Base-by-base conservation (phyloP, 2,113 vertebrate species). In the Leptocoma aspasia region DNA sequence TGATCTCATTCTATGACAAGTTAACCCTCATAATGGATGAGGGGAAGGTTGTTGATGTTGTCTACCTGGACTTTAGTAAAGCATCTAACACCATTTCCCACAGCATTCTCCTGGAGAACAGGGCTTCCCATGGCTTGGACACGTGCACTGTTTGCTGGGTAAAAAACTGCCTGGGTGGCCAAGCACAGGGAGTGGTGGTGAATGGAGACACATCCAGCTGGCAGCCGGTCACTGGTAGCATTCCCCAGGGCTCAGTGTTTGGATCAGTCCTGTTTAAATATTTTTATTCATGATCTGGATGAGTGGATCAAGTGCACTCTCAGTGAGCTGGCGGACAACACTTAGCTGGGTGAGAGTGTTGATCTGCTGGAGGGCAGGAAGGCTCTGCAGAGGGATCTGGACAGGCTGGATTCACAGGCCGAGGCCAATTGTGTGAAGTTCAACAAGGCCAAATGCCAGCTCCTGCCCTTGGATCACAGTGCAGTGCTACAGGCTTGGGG, bases 201-300 rank as follows among this genome's bases (percentile, higher is more conserved):
- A 33, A 21, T 42, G 41, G 18, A 61, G 31, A 18, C 17, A 30
- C 19, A 49, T 27, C 30, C 60, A 66, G 39, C 10, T 60, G 35
- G 26, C 0, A 1, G 6, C 12, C 0, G 0, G 11, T 52, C 65
- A 39, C 14, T 21, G 17, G 39, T 53, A 37, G 16, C 24, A 11
- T 26, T 68, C 7, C 24, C 33, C 39, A 35, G 45, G 26, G 45
- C 39, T 79, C 33, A 35, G 21, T 53, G 19, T 8, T 66, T 15
- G 66, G 59, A 18, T 26, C 0, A 0, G n/a, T 59, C 13, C n/a
- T 27, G 21, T 53, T 66, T 42, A 53, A 53, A 14, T 52, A 47
- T 23, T 30, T 65, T 47, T 72, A 23, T 23, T 71, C 17, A 45
- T 6, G 14, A 31, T 60, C 44, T 47, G 39, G 15, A 35, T 5